A percentile compares a stretch with the other conserved stretches of the same genome.
These are phyloP conservation scores for Champsocephalus gunnari DNA, from an alignment of 2,797 vertebrate genomes.

Conservation along the genomic window DNA sequence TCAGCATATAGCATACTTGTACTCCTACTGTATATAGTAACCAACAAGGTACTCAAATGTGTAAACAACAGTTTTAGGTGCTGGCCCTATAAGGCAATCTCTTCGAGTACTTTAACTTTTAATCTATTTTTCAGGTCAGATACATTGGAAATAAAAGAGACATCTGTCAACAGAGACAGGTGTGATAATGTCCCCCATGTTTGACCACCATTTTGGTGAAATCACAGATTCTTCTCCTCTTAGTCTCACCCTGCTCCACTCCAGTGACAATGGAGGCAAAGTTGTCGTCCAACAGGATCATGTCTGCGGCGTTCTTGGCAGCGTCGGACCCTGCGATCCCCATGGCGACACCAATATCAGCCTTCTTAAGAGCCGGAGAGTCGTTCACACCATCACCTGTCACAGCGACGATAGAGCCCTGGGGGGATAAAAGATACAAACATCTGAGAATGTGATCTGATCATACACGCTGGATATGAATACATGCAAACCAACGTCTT, in stretches of 20 bases:
- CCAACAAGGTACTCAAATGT: neutral
- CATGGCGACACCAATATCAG: constrained; percentile 91
- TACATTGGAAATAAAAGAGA: neutral
- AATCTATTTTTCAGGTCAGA: neutral
- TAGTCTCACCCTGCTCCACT: constrained; percentile 86
- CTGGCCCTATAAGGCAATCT: neutral
- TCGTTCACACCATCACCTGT: constrained; percentile 91
- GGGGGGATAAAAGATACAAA: constrained; percentile 34
- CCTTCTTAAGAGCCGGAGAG: constrained; percentile 89
- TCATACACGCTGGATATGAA: neutral
- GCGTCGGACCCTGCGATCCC: constrained; percentile 90
- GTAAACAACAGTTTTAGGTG: neutral
- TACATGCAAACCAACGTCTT: constrained; percentile 7
- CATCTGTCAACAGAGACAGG: neutral
- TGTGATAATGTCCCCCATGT: neutral
- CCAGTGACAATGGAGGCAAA: constrained; percentile 91
- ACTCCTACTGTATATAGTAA: neutral
- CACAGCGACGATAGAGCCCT: constrained; percentile 90
- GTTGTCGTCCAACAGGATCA: constrained; percentile 91
- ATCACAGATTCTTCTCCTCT: neutral
- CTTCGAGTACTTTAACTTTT: constrained; percentile 4
- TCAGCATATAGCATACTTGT: neutral
- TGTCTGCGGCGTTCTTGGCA: constrained; percentile 91
- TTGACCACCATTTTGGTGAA: neutral
- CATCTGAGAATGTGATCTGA: constrained; percentile 6